Evolutionary conservation across 1,140 invertebrate species (phyloP).

Genomic region (Diplogasteroides magnus): DNA sequence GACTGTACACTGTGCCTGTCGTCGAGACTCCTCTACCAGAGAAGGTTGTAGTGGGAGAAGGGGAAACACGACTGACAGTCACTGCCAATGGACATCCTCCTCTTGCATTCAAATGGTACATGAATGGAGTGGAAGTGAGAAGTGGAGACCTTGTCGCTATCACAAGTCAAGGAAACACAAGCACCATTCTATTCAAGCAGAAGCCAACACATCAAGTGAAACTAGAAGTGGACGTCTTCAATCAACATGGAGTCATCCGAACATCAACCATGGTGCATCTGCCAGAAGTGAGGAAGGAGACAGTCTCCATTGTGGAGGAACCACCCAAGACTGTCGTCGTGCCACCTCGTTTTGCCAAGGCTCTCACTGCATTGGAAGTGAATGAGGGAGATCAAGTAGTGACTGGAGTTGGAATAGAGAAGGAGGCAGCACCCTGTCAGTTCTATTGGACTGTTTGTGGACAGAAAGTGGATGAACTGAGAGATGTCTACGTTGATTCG

Average conservation of each 20-base stretch:
- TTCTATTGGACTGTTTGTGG: conserved; percentile 20
- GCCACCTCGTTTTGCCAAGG: conserved; percentile 21
- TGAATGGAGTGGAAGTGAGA: conserved; percentile 31
- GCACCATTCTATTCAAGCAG: conserved; percentile 21
- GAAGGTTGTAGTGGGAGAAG: neutral
- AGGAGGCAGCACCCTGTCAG: conserved; percentile 10
- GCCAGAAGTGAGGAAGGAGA: conserved; percentile 4
- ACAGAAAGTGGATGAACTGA: conserved; percentile 6
- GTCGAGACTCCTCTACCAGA: conserved; percentile 18
- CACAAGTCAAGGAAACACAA: conserved; percentile 12
- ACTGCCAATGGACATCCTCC: conserved; percentile 13
- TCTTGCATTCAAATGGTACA: conserved; percentile 39
- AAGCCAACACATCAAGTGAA: conserved; percentile 3
- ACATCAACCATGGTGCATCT: conserved; percentile 10
- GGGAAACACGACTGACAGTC: conserved; percentile 11
- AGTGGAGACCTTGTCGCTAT: conserved; percentile 16
- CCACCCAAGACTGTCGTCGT: neutral
- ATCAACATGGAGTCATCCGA: conserved; percentile 14
- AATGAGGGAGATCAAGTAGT: conserved; percentile 19
- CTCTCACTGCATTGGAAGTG: conserved; percentile 16
- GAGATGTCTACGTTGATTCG: conserved; percentile 18
- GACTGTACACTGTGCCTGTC: neutral
- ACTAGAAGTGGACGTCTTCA: conserved; percentile 28
- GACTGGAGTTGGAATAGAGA: conserved; percentile 5
- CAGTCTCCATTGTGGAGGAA: conserved; percentile 11